Evolutionary conservation across 2,888 invertebrate genomes (phyloP), one percentile per base, ranked within the genome.

Genomic region (Scelioninae gen. 1): DNA sequence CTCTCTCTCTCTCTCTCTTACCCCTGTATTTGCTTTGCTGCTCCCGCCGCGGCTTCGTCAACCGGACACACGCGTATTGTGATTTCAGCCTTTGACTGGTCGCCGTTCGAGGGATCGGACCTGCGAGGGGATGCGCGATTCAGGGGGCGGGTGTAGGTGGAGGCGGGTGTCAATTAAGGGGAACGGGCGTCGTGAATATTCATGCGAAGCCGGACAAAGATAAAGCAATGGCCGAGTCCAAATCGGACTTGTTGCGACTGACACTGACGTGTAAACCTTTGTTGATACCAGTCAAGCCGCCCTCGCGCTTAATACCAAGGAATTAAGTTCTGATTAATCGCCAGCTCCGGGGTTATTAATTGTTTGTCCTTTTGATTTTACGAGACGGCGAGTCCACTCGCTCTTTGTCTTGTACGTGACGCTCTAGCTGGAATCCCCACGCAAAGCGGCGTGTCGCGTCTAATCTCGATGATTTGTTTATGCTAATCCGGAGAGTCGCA

Each of bases 161-260:
- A n/a, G n/a, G n/a, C n/a, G n/a, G n/a, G 53, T 5, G 49, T 9
- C 62, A 6, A 13, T 40, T 60, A 11, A 31, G 87, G 85, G 88
- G 85, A 84, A 82, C 86, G 87, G 85, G 83, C 87, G 88, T 84
- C 85, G 87, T 85, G 86, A 87, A 87, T 89, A 89, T 88, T 88
- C 87, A 88, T 86, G 85, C 86, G 82, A 78, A 80, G 71, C 49
- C 76, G 47, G 65, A 76, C 76, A 68, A 77, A 78, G 81, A 76
- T 58, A 56, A 66, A 55, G 83, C 68, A 81, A 55, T 62, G 60
- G 43, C 51, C 55, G 65, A 23, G 87, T 88, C 88, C 86, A 90
- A 91, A 90, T 91, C 91, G 89, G 92, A 92, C 92, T 92, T 91
- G 92, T 92, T 92, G 92, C 91, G 91, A 92, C 92, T 92, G 92